Evolutionary conservation across 2,797 vertebrate species (phyloP), one percentile per base, ranked within the genome.

Genomic region (Dallia pectoralis): DNA sequence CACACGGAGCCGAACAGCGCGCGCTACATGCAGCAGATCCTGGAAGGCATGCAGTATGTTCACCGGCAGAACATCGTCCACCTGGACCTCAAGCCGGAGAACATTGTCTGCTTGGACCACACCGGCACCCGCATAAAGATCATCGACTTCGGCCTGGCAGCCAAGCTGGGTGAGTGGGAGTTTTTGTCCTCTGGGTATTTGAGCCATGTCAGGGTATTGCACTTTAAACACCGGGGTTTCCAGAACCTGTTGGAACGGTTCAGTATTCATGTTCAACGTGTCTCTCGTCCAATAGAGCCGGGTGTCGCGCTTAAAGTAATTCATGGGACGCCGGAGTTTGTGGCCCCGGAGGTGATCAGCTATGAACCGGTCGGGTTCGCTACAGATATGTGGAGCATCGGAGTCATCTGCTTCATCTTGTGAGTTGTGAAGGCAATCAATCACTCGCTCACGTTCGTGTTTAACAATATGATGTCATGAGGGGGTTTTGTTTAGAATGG

Each of bases 311-410:
- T 95, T 73, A 90, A 83, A 89, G 94, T 96, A 82, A 79, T 95
- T 87, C 94, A 96, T 0, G 95, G 96, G 27, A 96, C 96, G 0
- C 94, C 95, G 0, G 96, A 96, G 82, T 97, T 96, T 83, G 95
- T 95, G 82, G 95, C 96, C 64, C 96, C 96, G 0, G 96, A 97
- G 83, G 95, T 97, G 61, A 92, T 96, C 0, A 79, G 77, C 84
- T 97, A 86, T 25, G 95, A 97, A 82, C 87, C 95, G 0, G 93
- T 96, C 73, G 81, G 87, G 44, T 81, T 94, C 81, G 85, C 88
- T 59, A 95, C 94, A 0, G 95, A 97, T 87, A 93, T 95, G 93
- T 97, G 96, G 95, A 96, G 95, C 2, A 91, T 96, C 1, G 95
- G 95, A 9, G 94, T 96, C 76, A 95, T 97, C 87, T 95, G 95